Evolutionary conservation across 2,797 vertebrate genomes (phyloP), one percentile per base, ranked within the genome.

Genomic region (Acrossocheilus wenchowensis): DNA sequence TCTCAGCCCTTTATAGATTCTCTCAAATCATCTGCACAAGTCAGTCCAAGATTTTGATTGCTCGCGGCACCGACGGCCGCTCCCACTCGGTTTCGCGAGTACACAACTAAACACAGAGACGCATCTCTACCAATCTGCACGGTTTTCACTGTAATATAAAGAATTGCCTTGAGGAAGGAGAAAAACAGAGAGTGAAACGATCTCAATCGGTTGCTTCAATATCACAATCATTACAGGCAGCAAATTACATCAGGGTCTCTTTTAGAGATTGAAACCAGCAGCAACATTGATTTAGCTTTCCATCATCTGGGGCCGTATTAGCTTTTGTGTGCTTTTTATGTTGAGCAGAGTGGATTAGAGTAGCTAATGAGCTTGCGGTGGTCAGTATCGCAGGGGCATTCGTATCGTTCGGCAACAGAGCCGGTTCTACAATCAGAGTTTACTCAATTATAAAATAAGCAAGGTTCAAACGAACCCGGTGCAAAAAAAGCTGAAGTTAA

Each of bases 41-140:
- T 91, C 93, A 88, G 92, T 92, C 94, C 91, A 90, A 89, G 90
- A 90, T 92, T 94, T 91, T 95, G 94, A 95, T 95, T 95, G 94
- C 93, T 82, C 92, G 88, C 83, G 83, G 88, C 91, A 91, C 91
- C 87, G 91, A 11, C 91, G 89, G 90, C 93, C 92, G 92, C 93
- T 93, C 90, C 88, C 81, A 88, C 75, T 74, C 34, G 64, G 80
- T 62, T 88, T 84, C 69, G 19, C 39, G 41, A 78, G 84, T 79
- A 87, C 41, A 86, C 71, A 82, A 75, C 66, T 77, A 75, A 84
- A 30, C 4, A 11, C 6, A 5, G 21, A 88, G 84, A 79, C n/a
- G 21, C 86, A 66, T 78, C 82, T 88, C 78, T 21, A 50, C 84
- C 66, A 78, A 78, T 81, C 82, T 45, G 89, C 86, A 81, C 80